Evolutionary conservation across 2,888 invertebrate species (phyloP).

Genomic region (Tenthredo amoena): DNA sequence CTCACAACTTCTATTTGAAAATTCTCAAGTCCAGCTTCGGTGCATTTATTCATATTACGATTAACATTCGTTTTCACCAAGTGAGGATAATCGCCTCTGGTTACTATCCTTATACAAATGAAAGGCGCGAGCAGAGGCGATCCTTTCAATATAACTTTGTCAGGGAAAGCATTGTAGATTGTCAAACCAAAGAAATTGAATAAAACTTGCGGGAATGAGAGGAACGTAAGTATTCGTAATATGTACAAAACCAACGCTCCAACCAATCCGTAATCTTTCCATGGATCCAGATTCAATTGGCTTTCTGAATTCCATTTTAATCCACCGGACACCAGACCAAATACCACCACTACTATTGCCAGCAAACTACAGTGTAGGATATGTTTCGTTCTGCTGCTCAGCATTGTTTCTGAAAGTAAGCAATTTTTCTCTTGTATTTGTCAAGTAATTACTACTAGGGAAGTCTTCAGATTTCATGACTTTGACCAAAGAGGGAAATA

Average conservation of each 20-base stretch:
- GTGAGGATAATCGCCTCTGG: slow-evolving; percentile 95
- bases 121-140: slow-evolving; percentile 96
- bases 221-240: slow-evolving; percentile 88
- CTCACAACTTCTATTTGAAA: slow-evolving; percentile 98
- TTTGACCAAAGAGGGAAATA: neutral
- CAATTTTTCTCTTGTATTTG: neutral
- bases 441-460: neutral
- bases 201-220: slow-evolving; percentile 93
- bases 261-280: slow-evolving; percentile 89
- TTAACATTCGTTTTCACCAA: slow-evolving; percentile 92
- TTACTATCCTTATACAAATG: slow-evolving; percentile 96
- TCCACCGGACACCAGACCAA: slow-evolving; percentile 80
- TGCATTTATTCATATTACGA: slow-evolving; percentile 92
- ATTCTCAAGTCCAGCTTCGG: slow-evolving; percentile 95
- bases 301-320: slow-evolving; percentile 76
- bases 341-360: slow-evolving; percentile 86
- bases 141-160: slow-evolving; percentile 92
- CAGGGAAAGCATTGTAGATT: slow-evolving; percentile 96
- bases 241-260: slow-evolving; percentile 88
- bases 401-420: slow-evolving; percentile 66
- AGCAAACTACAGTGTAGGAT: slow-evolving; percentile 89
- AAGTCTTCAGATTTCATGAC: neutral
- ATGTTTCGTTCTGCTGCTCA: slow-evolving; percentile 88
- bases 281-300: slow-evolving; percentile 86
- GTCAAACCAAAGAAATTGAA: slow-evolving; percentile 93